A percentile compares a stretch with the other conserved stretches of the same genome.
phyloP scores from a whole-genome alignment of 30 jellyfish, hydroid and myxozoan genomes.

The Calvadosia cruxmelitensis region DNA sequence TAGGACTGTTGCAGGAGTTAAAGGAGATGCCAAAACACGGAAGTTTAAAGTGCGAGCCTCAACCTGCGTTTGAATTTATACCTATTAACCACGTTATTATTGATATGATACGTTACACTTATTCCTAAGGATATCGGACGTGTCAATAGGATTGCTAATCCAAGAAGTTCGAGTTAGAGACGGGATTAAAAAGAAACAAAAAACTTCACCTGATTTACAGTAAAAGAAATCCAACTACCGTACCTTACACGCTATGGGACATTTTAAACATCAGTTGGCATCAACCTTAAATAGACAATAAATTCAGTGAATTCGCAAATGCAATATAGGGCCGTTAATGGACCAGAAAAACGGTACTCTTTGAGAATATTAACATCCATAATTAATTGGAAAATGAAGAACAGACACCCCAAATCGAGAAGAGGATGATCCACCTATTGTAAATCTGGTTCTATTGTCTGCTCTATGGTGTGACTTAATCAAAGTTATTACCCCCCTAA shows the following conservation, averaged over 20 bases:
- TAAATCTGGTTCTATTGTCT: too few species aligned
- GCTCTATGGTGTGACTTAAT: slow-evolving; percentile 11
- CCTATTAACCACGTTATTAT: slow-evolving; percentile 10
- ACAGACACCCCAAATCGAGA: too few species aligned
- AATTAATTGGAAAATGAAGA: neutral
- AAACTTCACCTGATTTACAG: neutral
- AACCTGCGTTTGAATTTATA: slow-evolving; percentile 1
- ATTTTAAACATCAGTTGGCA: slow-evolving; percentile 2
- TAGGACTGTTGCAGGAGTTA: slow-evolving; percentile 2
- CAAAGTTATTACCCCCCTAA: neutral
- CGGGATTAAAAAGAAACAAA: neutral
- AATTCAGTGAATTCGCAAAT: neutral
- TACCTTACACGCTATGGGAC: slow-evolving; percentile 2
- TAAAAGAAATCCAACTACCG: neutral
- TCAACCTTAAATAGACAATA: slow-evolving; percentile 1
- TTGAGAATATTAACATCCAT: slow-evolving; percentile 3
- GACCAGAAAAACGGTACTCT: slow-evolving; percentile 12
- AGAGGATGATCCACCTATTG: too few species aligned
- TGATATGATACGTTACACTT: slow-evolving; percentile 17
- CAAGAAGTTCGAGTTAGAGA: slow-evolving; percentile 1
- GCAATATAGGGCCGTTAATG: slow-evolving; percentile 9
- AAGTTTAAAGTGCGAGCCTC: slow-evolving; percentile 4
- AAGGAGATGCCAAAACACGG: neutral
- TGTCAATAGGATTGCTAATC: slow-evolving; percentile 6
- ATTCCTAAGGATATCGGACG: slow-evolving; percentile 8